Base-by-base conservation (phyloP, 1,140 invertebrate genomes). In the Sminthurinus signatus region DNA sequence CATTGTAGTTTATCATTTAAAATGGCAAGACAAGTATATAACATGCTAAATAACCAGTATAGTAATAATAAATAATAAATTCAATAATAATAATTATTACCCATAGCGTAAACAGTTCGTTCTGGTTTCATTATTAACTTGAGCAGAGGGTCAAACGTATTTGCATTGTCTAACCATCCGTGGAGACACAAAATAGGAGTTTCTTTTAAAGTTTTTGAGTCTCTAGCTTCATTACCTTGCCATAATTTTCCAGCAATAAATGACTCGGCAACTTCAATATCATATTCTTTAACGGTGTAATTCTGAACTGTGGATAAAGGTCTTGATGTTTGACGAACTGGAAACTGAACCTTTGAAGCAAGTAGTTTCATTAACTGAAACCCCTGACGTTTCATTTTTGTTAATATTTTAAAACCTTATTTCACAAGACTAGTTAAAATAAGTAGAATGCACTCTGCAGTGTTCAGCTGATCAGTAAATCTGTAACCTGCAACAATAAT, bases 111-210 rank as follows among this genome's bases (percentile, higher is more conserved):
- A 19, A 69, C 43, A 19, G 65, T 66, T 42, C 72, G 62, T 31
- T 69, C 50, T 31, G 61, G 62, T 31, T 71, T 72, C 50, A 78
- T 68, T 27, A 69, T 54, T 8, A 75, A 61, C 19, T 76, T 75
- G n/a, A 74, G 65, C 8, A 78, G 59, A 10, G 64, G 68, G 56
- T 79, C 76, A 70, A 76, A 79, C 2, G 75, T 73, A 19, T 74
- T 75, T 36, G 72, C 70, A 67, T 79, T 79, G 64, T 79, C 78
- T 58, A 73, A 52, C 76, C 64, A 69, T 52, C 88, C 88, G 73
- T 91, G 88, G 43, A 89, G 69, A 0, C 82, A 81, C 17, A 90
- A 71, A 51, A 89, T 81, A 0, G 87, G 87, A 12, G 21, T 3
- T 25, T 50, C 27, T 15, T 31, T 57, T 15, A 0, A 17, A 43